Base-by-base conservation (phyloP, 2,888 invertebrate genomes). In the Caenorhabditis parvicauda region DNA sequence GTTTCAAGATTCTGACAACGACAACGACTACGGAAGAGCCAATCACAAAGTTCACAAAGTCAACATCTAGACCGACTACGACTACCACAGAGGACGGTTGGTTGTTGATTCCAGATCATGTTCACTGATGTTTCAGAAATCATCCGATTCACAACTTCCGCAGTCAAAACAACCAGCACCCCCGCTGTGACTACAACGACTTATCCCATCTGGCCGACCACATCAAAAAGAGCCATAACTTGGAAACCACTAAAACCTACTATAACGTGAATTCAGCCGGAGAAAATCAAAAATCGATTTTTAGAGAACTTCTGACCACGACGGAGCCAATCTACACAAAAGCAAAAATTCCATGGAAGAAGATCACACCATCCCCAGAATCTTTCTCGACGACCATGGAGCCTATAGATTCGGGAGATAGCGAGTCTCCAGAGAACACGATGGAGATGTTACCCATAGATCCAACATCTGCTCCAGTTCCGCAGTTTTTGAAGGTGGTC, bases 181-280 rank as follows among this genome's bases (percentile, higher is more conserved):
- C 51, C 52, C 29, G 56, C 63, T 17, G 49, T 52, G 21, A 52
- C 56, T 3, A 47, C 64, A 0, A 42, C 27, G 1, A 62, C 45
- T 4, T 63, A 63, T 32, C 63, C 53, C 25, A 58, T 63, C 32
- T 63, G 64, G 64, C 55, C 64, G 3, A 64, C 64, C 3, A 64
- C 64, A 2, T 45, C 55, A 7, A 39, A 55, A 32, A 44, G 57
- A 29, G 19, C 32, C 3, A 54, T 52, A 12, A 9, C 49, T 12
- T 32, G 50, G 14, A 4, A 9, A n/a, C 24, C n/a, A n/a, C n/a
- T n/a, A n/a, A n/a, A n/a, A n/a, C n/a, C n/a, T n/a, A n/a, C n/a
- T n/a, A n/a, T n/a, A n/a, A n/a, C n/a, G n/a, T n/a, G n/a, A n/a
- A n/a, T n/a, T n/a, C n/a, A n/a, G n/a, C n/a, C n/a, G n/a, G n/a